Evolutionary conservation across 2,797 vertebrate genomes (phyloP), one percentile per base, ranked within the genome.

Genomic region (Acrossocheilus wenchowensis): DNA sequence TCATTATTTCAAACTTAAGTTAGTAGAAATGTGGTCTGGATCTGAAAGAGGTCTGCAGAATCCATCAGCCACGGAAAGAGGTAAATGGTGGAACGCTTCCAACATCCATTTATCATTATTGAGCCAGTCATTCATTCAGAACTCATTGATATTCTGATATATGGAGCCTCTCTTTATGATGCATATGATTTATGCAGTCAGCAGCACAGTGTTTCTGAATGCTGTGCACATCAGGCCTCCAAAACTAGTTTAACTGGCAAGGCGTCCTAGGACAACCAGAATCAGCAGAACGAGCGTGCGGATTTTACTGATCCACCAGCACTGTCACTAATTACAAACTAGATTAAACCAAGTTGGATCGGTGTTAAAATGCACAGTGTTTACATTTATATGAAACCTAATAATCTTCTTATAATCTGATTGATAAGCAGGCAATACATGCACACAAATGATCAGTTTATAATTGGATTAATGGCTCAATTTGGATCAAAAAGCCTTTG

Each of bases 61-160:
- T 39, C 23, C 2, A 26, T 64, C n/a, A 9, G 77, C 15, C 39
- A 26, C 19, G 7, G 2, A 43, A 2, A 43, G 23, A 57, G 14
- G 77, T 43, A 43, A 79, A 79, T 26, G 57, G 14, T 30, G 57
- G 8, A 64, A 79, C 0, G 2, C 57, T 30, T 41, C 39, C 78
- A 79, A 26, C 39, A 64, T 45, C 39, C 39, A 45, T 62, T 64
- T 15, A 36, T 36, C 6, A 79, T 26, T 79, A 79, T 30, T 26
- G n/a, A 64, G 78, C 39, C 39, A 64, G 54, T n/a, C 57, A 30
- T 43, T 79, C 23, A 79, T 79, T 78, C 12, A 79, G 43, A 62
- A 79, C 36, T 78, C 34, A n/a, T 26, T 43, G 77, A 62, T 26
- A 17, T 43, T 43, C 14, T 78, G 54, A 79, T 62, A 19, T 30